phyloP scores from a whole-genome alignment of 1,140 invertebrate genomes.

The Bombus confusus region DNA sequence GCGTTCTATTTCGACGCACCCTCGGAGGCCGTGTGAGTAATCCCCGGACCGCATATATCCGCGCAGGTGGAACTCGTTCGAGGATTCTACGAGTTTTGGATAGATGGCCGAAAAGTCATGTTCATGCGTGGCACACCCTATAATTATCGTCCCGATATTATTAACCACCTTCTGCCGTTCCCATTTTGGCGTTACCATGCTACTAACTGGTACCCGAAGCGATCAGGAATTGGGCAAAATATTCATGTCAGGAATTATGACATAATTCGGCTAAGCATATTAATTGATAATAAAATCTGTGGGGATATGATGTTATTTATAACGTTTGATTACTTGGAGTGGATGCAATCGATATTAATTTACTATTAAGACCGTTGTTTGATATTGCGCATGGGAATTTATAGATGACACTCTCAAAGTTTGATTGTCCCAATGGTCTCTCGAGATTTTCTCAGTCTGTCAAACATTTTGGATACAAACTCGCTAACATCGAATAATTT shows the following conservation, averaged over 20 bases:
- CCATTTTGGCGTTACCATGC: constrained; percentile 21
- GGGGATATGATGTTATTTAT: neutral
- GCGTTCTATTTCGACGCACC: constrained; percentile 73
- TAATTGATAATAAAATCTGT: neutral
- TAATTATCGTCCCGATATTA: constrained; percentile 50
- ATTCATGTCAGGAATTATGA: neutral
- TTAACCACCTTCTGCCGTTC: constrained; percentile 20
- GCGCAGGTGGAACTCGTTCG: constrained; percentile 65
- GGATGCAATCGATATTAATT: neutral
- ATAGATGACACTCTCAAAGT: neutral
- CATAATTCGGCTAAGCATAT: no score
- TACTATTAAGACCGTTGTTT: neutral
- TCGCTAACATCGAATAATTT: neutral
- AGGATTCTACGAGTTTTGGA: constrained; percentile 67
- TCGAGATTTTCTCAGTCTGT: no score
- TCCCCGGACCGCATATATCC: constrained; percentile 63
- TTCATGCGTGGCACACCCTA: constrained; percentile 43
- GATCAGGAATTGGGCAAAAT: constrained; percentile 4
- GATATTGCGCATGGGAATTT: neutral
- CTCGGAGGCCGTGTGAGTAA: constrained; percentile 68
- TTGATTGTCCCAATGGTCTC: neutral
- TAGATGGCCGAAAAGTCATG: constrained; percentile 60
- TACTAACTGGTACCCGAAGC: neutral
- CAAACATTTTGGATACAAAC: neutral
- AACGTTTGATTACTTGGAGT: neutral